Evolutionary conservation across 2,797 vertebrate genomes (phyloP), one percentile per base, ranked within the genome.

Genomic region (Coregonus ussuriensis): DNA sequence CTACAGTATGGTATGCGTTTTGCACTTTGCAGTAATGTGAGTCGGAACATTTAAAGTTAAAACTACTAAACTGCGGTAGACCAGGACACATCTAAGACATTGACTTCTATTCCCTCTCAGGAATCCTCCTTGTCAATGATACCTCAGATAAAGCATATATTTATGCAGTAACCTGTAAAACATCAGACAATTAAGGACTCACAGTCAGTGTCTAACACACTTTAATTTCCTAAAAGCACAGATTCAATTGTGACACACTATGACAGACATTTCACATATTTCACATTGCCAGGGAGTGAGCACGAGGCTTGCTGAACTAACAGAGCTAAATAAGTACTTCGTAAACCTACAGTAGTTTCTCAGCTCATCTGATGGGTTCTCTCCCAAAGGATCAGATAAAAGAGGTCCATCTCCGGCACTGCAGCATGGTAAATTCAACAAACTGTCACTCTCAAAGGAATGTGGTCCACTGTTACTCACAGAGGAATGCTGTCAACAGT

Each of bases 211-310:
- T 47, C 6, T 21, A 14, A 31, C 25, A 14, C 13, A 6, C 33
- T 29, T 31, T 4, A 15, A 15, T 33, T 15, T 25, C 65, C 65
- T 14, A 33, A 4, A 47, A 11, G 9, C 75, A 78, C 35, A 41
- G 37, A 82, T 79, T 87, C 47, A 79, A 77, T 82, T 85, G 79
- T 47, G 74, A 83, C 76, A 84, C 81, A 88, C 73, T 79, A 85
- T 79, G 76, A 80, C 82, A 71, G 71, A 78, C 85, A n/a, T 35
- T 80, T 81, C 79, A 80, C 53, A 37, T 59, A 53, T 56, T 91
- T 91, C 92, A 93, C 91, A 92, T 92, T 92, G 82, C 79, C 83
- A 18, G 87, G 89, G 91, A 71, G 88, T 79, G 80, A 84, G 77
- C 78, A 77, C 31, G 65, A 71, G 72, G 79, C 83, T 85, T 85